Conservation (phyloP, 1,140 invertebrate species). For the Drosophila yakuba region DNA sequence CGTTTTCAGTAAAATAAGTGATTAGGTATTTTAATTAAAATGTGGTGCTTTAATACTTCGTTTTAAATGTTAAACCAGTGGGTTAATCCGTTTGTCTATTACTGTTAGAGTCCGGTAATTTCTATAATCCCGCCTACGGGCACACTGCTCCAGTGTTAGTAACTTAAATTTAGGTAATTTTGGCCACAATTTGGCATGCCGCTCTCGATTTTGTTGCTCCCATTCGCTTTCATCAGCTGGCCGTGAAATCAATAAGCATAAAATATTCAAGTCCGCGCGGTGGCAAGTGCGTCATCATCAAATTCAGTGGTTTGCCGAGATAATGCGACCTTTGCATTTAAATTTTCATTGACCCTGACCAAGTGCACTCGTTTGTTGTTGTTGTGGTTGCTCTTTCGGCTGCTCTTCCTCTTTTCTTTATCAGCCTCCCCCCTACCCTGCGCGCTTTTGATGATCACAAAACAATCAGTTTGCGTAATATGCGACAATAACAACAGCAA, state of each 20-base stretch:
- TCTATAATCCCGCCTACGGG: background rate
- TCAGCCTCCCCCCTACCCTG: background rate
- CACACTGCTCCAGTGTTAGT: slow-evolving; percentile 32
- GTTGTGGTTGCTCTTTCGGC: slow-evolving; percentile 6
- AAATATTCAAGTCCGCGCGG: slow-evolving; percentile 42
- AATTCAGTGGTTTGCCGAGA: background rate
- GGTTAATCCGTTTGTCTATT: slow-evolving; percentile 12
- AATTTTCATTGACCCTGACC: slow-evolving; percentile 39
- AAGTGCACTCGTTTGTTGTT: slow-evolving; percentile 39
- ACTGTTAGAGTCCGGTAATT: background rate
- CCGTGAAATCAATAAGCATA: slow-evolving; percentile 48
- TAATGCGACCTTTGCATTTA: slow-evolving; percentile 1
- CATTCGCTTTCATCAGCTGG: background rate
- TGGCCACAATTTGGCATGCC: slow-evolving; percentile 22
- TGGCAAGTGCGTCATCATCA: slow-evolving; percentile 20
- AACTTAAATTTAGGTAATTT: slow-evolving; percentile 31
- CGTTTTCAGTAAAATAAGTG: too few species aligned
- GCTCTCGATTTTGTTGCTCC: slow-evolving; percentile 22
- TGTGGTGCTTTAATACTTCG: background rate
- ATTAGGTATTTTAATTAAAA: too few species aligned
- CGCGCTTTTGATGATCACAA: slow-evolving; percentile 13
- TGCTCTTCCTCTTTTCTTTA: slow-evolving; percentile 13
- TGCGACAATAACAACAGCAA: slow-evolving; percentile 30
- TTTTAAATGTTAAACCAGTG: background rate
- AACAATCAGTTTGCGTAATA: slow-evolving; percentile 54